Conservation (phyloP, 2,888 invertebrate species). For the Drosophila ochracea region DNA sequence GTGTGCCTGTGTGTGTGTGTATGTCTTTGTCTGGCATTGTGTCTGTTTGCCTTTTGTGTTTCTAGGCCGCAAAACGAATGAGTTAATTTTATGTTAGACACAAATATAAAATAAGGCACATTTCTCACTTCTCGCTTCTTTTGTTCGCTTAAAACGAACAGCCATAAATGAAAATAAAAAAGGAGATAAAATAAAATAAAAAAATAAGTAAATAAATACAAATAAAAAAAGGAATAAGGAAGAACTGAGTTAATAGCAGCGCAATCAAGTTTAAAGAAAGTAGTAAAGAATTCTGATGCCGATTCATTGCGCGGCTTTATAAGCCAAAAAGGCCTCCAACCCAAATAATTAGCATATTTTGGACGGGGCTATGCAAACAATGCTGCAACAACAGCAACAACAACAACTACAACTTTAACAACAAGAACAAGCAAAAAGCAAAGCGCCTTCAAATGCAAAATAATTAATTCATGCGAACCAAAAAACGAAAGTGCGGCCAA, state of each 20-base stretch:
- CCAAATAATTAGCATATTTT: slow-evolving; percentile 70
- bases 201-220: slow-evolving; percentile 14
- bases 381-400: not conserved
- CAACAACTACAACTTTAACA: not conserved
- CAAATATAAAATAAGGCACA: slow-evolving; percentile 55
- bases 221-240: not conserved
- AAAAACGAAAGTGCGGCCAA: slow-evolving; percentile 9
- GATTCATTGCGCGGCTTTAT: slow-evolving; percentile 46
- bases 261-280: slow-evolving; percentile 31
- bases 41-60: slow-evolving; percentile 49
- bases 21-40: not conserved
- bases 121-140: slow-evolving; percentile 53
- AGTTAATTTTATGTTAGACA: slow-evolving; percentile 72
- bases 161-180: slow-evolving; percentile 38
- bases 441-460: slow-evolving; percentile 45
- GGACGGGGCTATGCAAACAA: slow-evolving; percentile 42
- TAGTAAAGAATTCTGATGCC: slow-evolving; percentile 14
- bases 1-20: not conserved
- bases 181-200: slow-evolving; percentile 9
- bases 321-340: slow-evolving; percentile 47
- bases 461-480: slow-evolving; percentile 50
- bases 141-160: slow-evolving; percentile 40
- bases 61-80: slow-evolving; percentile 69
- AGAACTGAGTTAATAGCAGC: not conserved
- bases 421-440: not conserved